Percentiles rank a stretch among this genome's conserved stretches.
Evolutionary conservation across 2,888 invertebrate genomes (phyloP).

Genomic region (Ecdyonurus torrentis): DNA sequence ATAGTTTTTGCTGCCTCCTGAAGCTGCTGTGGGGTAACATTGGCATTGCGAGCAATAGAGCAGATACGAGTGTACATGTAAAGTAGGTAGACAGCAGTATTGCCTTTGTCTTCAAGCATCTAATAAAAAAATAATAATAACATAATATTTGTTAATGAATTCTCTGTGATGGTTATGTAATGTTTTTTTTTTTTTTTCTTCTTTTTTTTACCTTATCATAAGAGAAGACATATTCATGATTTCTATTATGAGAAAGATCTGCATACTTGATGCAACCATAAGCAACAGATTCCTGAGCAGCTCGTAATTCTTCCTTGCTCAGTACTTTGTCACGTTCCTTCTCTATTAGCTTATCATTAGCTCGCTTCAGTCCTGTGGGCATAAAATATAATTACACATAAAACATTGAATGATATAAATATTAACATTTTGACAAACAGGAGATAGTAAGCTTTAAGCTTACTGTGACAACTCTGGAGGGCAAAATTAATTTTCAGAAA

Average conservation of each 20-base stretch:
- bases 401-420: too few relatives aligned
- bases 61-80: slow-evolving; percentile 90
- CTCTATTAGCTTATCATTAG: slow-evolving; percentile 67
- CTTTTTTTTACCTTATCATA: slow-evolving; percentile 56
- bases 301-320: slow-evolving; percentile 57
- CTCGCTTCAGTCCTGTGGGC: slow-evolving; percentile 53
- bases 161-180: too few relatives aligned
- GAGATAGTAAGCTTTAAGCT: too few relatives aligned
- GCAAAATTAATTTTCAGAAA: too few relatives aligned
- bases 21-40: slow-evolving; percentile 43
- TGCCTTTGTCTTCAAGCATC: slow-evolving; percentile 98
- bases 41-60: slow-evolving; percentile 70
- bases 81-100: slow-evolving; percentile 93
- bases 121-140: slow-evolving; percentile 4
- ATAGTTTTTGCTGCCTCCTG: slow-evolving; percentile 39
- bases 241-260: slow-evolving; percentile 84
- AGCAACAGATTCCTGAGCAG: slow-evolving; percentile 80
- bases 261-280: slow-evolving; percentile 98
- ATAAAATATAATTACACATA: too few relatives aligned
- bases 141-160: neutral
- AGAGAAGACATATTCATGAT: slow-evolving; percentile 91
- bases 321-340: slow-evolving; percentile 76
- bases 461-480: too few relatives aligned
- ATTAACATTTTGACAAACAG: too few relatives aligned
- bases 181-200: neutral